A percentile compares a stretch with the other conserved stretches of the same genome.
phyloP scores from a whole-genome alignment of 2,113 vertebrate genomes.

The Prietella phreatophila region DNA sequence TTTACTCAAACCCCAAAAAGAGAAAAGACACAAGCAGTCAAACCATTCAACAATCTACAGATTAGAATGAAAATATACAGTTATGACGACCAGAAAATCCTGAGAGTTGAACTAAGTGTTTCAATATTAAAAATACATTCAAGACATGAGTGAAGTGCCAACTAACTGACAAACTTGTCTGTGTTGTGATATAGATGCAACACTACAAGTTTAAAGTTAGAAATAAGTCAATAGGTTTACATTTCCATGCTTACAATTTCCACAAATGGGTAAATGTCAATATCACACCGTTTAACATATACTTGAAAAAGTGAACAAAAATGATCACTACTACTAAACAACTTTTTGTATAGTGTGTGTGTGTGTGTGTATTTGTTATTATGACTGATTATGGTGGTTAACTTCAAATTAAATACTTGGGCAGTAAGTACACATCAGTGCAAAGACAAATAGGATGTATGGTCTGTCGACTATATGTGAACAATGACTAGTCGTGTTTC shows the following conservation, averaged over 20 bases:
- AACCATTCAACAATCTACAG: background rate
- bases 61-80: conserved; percentile 26
- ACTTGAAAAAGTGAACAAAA: conserved; percentile 7
- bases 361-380: background rate
- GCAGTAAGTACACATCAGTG: background rate
- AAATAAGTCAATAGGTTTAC: background rate
- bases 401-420: background rate
- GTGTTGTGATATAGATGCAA: background rate
- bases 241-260: conserved; percentile 9
- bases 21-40: conserved; percentile 1
- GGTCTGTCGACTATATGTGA: background rate
- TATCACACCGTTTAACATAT: conserved; percentile 3
- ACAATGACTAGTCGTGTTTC: too few relatives aligned
- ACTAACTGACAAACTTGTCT: background rate
- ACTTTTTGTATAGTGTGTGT: background rate
- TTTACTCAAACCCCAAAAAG: background rate
- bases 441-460: background rate
- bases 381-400: background rate
- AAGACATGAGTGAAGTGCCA: background rate
- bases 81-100: conserved; percentile 30
- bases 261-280: background rate
- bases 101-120: conserved; percentile 27
- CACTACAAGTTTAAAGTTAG: background rate
- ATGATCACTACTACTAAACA: background rate
- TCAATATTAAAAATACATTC: conserved; percentile 34